Evolutionary conservation across 2,113 vertebrate species (phyloP).

Genomic region (Orycteropus afer): DNA sequence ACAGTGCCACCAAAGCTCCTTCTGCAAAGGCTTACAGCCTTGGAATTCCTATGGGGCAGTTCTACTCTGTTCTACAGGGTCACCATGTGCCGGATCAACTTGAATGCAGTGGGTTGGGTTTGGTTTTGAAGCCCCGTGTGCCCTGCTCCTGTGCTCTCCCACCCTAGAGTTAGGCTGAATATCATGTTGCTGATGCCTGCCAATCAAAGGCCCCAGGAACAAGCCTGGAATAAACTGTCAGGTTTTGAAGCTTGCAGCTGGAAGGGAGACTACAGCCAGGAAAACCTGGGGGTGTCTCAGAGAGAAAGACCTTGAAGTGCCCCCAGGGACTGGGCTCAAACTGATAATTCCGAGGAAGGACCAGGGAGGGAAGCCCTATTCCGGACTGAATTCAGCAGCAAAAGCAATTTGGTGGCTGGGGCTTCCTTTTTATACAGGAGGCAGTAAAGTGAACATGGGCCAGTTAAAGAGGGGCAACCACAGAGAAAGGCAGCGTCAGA

Average conservation of each 20-base stretch:
- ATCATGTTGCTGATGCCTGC: accelerated
- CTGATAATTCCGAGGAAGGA: too few species aligned
- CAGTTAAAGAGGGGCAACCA: accelerated
- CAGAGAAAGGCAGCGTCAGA: too few species aligned
- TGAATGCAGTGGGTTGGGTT: too few species aligned
- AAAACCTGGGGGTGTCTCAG: accelerated
- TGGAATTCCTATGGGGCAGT: too few species aligned
- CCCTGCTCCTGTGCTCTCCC: background rate
- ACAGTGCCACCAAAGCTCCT: too few species aligned
- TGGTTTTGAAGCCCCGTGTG: accelerated
- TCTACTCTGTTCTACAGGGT: too few species aligned
- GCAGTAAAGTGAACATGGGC: background rate
- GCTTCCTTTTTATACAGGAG: background rate
- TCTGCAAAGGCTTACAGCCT: too few species aligned
- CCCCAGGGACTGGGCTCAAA: background rate
- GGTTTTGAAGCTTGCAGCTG: background rate
- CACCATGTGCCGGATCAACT: too few species aligned
- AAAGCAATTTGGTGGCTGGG: too few species aligned
- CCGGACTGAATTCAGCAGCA: background rate
- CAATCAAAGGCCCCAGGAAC: background rate
- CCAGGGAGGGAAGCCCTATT: accelerated
- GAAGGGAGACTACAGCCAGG: too few species aligned
- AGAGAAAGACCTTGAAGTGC: background rate
- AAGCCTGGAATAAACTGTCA: accelerated
- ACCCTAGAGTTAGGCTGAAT: too few species aligned